Conservation (phyloP, 2,113 vertebrate genomes). For the Oostethus manadensis region DNA sequence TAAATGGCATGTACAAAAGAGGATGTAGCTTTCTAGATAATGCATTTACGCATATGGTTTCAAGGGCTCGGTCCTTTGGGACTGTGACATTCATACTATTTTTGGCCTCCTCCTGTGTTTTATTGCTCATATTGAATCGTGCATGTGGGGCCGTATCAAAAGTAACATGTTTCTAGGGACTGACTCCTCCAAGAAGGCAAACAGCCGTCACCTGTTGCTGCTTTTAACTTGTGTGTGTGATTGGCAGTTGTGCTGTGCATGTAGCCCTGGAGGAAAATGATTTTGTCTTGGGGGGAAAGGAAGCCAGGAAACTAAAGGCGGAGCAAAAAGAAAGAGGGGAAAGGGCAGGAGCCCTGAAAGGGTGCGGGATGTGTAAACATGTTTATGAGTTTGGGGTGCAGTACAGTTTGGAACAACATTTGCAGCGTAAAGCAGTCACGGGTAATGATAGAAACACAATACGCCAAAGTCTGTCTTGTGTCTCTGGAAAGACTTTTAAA, state of each 20-base stretch:
- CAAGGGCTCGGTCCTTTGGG: no score
- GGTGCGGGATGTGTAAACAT: conserved; percentile 40
- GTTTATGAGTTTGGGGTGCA: conserved; percentile 35
- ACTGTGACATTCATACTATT: no score
- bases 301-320: conserved; percentile 15
- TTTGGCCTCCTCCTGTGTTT: background rate
- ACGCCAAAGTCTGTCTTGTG: no score
- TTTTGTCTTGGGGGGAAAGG: background rate
- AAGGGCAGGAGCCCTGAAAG: conserved; percentile 12
- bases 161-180: background rate
- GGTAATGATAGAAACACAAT: conserved; percentile 19
- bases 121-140: background rate
- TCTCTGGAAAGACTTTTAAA: no score
- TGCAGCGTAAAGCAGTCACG: background rate
- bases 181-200: conserved; percentile 2
- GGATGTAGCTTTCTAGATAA: no score
- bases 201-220: conserved; percentile 40
- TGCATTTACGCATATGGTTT: no score
- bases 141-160: background rate
- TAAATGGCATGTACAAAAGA: background rate
- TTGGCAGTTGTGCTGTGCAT: conserved; percentile 7
- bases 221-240: conserved; percentile 19
- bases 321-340: conserved; percentile 11
- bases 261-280: no score
- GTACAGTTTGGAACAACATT: conserved; percentile 6